Evolutionary conservation across 2,888 invertebrate species (phyloP).

Genomic region (Rambutsinella grinnellia): DNA sequence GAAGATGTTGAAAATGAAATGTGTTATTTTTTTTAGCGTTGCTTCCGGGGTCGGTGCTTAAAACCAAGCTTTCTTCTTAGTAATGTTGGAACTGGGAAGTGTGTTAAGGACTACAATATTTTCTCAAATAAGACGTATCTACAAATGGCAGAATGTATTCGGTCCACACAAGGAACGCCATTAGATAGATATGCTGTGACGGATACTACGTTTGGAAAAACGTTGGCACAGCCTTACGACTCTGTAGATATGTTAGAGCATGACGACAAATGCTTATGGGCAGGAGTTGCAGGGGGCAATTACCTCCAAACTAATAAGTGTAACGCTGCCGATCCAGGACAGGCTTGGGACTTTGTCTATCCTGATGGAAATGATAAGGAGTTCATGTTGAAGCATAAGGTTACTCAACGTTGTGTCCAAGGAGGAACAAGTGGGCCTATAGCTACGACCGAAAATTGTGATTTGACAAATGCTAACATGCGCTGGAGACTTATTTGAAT

Average conservation of each 20-base stretch:
- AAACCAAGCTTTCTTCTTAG: background rate
- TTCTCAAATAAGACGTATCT: background rate
- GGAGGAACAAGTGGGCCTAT: slow-evolving; percentile 5
- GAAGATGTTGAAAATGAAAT: too few relatives aligned
- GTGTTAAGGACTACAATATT: background rate
- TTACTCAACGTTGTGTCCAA: slow-evolving; percentile 28
- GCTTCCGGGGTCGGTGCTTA: slow-evolving; percentile 6
- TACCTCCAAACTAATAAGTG: slow-evolving; percentile 41
- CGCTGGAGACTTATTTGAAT: slow-evolving; percentile 33
- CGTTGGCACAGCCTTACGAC: slow-evolving; percentile 5
- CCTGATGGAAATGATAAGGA: slow-evolving; percentile 35
- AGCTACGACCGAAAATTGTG: slow-evolving; percentile 5
- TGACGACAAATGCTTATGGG: slow-evolving; percentile 41
- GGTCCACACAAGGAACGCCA: slow-evolving; percentile 27
- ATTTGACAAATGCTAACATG: slow-evolving; percentile 21
- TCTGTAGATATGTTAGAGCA: slow-evolving; percentile 11
- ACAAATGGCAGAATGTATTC: background rate
- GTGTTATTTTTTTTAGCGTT: too few relatives aligned
- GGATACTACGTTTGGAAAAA: background rate
- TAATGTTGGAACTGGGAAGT: background rate
- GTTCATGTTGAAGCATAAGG: slow-evolving; percentile 32
- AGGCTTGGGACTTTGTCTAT: slow-evolving; percentile 44
- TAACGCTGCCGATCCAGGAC: slow-evolving; percentile 35
- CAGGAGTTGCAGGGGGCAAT: slow-evolving; percentile 37
- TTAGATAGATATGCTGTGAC: slow-evolving; percentile 23